Evolutionary conservation across 2,797 vertebrate species (phyloP).

Genomic region (Botia almorhae): DNA sequence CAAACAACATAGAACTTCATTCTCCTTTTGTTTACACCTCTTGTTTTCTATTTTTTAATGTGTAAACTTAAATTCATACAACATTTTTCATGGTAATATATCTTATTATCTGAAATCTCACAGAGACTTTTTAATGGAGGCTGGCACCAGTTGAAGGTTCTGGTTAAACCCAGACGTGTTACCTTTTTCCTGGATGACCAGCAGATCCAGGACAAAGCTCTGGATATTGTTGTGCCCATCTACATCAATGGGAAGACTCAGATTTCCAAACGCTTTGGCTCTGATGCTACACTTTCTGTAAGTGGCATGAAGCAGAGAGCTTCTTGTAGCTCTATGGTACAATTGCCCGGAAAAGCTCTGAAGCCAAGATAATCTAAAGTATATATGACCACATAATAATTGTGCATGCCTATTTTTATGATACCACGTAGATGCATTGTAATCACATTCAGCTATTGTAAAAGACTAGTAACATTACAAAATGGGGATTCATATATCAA

Average conservation of each 20-base stretch:
- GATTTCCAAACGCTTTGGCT: slow-evolving; percentile 73
- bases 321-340: slow-evolving; percentile 1
- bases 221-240: slow-evolving; percentile 76
- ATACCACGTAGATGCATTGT: not conserved
- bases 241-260: slow-evolving; percentile 84
- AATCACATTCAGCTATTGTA: not conserved
- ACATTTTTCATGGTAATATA: too few relatives aligned
- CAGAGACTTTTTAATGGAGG: slow-evolving; percentile 79
- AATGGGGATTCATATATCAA: not conserved
- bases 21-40: not conserved
- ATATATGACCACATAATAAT: not conserved
- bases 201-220: slow-evolving; percentile 62
- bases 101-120: not conserved
- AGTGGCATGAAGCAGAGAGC: slow-evolving; percentile 56
- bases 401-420: not conserved
- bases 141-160: slow-evolving; percentile 84
- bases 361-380: too few relatives aligned
- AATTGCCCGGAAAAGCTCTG: not conserved
- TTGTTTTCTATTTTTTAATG: not conserved
- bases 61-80: not conserved
- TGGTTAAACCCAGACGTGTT: slow-evolving; percentile 71
- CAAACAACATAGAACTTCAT: not conserved
- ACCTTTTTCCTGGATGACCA: slow-evolving; percentile 76
- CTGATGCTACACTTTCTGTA: slow-evolving; percentile 74
- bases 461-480: not conserved